Percentiles rank a stretch among this genome's conserved stretches.
phyloP scores from a whole-genome alignment of 2,797 vertebrate species.

The Gephyroberyx darwinii region DNA sequence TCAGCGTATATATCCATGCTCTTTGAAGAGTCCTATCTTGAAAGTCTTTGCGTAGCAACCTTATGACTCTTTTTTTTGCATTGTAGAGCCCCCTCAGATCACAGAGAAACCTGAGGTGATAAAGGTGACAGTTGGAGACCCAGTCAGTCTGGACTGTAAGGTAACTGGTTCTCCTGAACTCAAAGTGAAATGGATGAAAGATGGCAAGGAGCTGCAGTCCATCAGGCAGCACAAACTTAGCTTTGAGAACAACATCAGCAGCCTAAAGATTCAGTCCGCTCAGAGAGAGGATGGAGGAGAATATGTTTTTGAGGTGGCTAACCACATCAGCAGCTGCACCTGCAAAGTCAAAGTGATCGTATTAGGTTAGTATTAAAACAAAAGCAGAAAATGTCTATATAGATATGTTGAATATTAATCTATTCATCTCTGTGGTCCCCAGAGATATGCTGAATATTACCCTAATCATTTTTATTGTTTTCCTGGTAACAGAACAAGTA shows the following conservation, averaged over 20 bases:
- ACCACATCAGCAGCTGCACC: conserved; percentile 92
- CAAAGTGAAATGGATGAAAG: conserved; percentile 93
- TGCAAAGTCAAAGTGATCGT: conserved; percentile 91
- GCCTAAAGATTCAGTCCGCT: conserved; percentile 90
- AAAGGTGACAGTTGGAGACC: conserved; percentile 93
- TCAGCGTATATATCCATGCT: background rate
- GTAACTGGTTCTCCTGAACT: conserved; percentile 94
- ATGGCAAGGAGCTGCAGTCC: conserved; percentile 90
- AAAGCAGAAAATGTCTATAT: too few species aligned
- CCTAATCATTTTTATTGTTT: conserved; percentile 34
- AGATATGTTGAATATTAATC: background rate
- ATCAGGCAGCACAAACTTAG: conserved; percentile 93
- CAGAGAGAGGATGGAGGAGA: conserved; percentile 91
- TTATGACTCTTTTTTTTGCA: conserved; percentile 42
- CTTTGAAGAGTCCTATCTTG: background rate
- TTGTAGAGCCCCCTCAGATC: conserved; percentile 93
- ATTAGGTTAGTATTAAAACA: conserved; percentile 87
- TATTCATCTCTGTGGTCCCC: background rate
- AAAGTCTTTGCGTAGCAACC: background rate
- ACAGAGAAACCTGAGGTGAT: conserved; percentile 92
- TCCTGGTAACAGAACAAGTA: conserved; percentile 88
- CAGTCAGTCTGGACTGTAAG: conserved; percentile 93
- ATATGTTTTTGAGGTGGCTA: conserved; percentile 93
- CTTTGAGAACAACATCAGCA: conserved; percentile 93
- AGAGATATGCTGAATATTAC: background rate